These are phyloP conservation scores for Allolobophora icterica DNA, from an alignment of 2,888 invertebrate species.

Conservation along the genomic window DNA sequence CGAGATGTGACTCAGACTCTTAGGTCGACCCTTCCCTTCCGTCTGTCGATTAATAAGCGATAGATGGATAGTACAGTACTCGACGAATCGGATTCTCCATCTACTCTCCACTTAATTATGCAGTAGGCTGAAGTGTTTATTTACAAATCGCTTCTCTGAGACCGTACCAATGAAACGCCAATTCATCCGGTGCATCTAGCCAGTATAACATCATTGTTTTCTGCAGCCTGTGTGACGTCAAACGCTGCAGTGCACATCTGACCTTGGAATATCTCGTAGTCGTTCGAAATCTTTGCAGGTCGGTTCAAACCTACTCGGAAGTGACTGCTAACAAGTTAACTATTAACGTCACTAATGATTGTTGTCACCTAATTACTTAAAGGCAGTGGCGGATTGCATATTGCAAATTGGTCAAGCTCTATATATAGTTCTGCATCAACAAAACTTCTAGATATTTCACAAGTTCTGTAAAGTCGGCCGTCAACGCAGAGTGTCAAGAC, in stretches of 20 bases:
- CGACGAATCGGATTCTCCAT: not conserved
- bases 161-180: not conserved
- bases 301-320: not conserved
- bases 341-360: not conserved
- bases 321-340: not conserved
- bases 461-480: not conserved
- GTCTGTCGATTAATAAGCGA: not conserved
- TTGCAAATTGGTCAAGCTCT: not conserved
- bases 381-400: not conserved
- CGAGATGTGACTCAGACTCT: not conserved
- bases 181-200: not conserved
- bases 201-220: not conserved
- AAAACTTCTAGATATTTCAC: not conserved
- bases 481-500: not conserved
- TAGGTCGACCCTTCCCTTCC: not conserved
- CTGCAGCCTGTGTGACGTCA: not conserved
- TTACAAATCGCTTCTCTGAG: not conserved
- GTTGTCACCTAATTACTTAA: not conserved
- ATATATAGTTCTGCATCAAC: not conserved
- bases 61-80: not conserved
- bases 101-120: not conserved
- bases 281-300: not conserved
- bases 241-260: not conserved
- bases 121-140: not conserved
- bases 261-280: not conserved